phyloP scores from a whole-genome alignment of 2,113 vertebrate species.

The Megaptera novaeangliae region DNA sequence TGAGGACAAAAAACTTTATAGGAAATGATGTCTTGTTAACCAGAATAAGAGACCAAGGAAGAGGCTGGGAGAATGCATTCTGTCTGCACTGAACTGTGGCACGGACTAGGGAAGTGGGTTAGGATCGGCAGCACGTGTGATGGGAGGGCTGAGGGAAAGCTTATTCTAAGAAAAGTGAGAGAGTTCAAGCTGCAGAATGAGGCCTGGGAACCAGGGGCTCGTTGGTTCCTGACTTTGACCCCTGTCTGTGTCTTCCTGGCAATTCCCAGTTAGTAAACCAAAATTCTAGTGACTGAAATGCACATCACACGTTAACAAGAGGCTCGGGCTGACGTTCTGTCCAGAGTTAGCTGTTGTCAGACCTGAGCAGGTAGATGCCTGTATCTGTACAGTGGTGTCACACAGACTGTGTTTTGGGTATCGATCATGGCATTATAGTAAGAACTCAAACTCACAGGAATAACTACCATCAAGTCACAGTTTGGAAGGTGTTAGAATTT shows the following conservation, averaged over 20 bases:
- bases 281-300: background rate
- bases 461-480: background rate
- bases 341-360: background rate
- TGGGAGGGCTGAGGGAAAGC: background rate
- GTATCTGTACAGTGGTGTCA: rapidly evolving
- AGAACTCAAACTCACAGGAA: background rate
- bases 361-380: background rate
- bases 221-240: background rate
- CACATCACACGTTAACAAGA: too few species aligned
- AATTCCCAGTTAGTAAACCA: background rate
- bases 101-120: background rate
- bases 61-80: background rate
- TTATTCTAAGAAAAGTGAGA: background rate
- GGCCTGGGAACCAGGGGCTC: background rate
- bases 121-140: background rate
- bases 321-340: too few species aligned
- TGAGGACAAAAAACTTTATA: background rate
- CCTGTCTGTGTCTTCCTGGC: background rate
- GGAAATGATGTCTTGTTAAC: background rate
- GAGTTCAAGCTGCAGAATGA: too few species aligned
- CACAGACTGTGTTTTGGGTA: background rate
- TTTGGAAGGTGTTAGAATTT: background rate
- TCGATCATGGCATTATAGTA: background rate
- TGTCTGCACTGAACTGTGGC: background rate
- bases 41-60: background rate